These are phyloP conservation scores for Agrilus planipennis DNA, from an alignment of 1,140 invertebrate genomes.

Conservation along the genomic window DNA sequence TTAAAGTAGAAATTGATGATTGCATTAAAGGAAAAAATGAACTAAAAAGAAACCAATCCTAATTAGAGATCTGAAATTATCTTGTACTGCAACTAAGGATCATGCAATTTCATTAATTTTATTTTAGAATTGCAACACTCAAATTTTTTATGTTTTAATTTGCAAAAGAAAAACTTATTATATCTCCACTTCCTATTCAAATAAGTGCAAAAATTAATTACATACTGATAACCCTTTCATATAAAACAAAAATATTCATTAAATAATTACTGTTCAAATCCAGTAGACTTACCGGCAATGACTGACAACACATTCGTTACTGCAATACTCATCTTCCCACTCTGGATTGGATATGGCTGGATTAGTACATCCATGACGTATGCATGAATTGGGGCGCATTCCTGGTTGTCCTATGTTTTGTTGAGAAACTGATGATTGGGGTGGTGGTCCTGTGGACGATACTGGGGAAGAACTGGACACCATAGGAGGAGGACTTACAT, in stretches of 20 bases:
- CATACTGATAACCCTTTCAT: background rate
- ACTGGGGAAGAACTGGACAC: conserved; percentile 34
- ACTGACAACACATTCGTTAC: conserved; percentile 92
- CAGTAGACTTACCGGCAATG: conserved; percentile 67
- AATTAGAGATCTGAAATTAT: too few relatives aligned
- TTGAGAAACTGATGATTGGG: conserved; percentile 20
- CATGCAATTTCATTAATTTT: too few relatives aligned
- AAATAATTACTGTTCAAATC: background rate
- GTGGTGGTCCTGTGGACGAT: conserved; percentile 27
- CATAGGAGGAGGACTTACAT: conserved; percentile 36
- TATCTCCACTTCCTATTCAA: too few relatives aligned
- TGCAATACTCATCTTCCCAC: conserved; percentile 97
- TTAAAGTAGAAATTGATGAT: too few relatives aligned
- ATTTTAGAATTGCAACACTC: too few relatives aligned
- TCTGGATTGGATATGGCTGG: conserved; percentile 81
- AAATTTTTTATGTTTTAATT: too few relatives aligned
- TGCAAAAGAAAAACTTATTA: too few relatives aligned
- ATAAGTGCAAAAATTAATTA: background rate
- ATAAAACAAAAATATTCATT: background rate
- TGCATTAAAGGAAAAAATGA: too few relatives aligned
- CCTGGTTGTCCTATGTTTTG: conserved; percentile 33
- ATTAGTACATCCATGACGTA: conserved; percentile 83
- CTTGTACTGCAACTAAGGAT: too few relatives aligned
- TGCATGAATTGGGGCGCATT: conserved; percentile 56
- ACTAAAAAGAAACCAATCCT: too few relatives aligned